A percentile compares a stretch with the other conserved stretches of the same genome.
Conservation (phyloP, 2,797 vertebrate genomes). For the Xiphorhynchus erythropygius region DNA sequence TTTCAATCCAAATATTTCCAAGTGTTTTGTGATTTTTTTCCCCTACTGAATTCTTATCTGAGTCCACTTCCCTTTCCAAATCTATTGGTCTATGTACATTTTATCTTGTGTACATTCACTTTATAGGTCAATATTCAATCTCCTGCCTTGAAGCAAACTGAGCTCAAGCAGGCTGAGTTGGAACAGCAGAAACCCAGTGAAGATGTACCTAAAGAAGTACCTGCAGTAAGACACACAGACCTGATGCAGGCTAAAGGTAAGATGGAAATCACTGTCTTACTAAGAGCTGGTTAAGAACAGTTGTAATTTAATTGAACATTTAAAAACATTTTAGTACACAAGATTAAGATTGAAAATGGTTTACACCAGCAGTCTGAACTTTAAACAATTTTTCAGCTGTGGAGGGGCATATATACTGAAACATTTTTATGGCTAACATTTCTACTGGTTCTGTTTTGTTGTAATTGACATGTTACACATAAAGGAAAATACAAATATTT, state of each 20-base stretch:
- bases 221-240: constrained; percentile 4
- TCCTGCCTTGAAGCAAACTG: not conserved
- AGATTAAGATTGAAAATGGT: not conserved
- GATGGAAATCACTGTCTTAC: not conserved
- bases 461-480: not conserved
- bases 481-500: not conserved
- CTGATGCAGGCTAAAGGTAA: constrained; percentile 38
- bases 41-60: not conserved
- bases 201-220: not conserved
- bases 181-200: not conserved
- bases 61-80: not conserved
- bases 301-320: not conserved
- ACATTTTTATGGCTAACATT: not conserved
- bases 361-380: not conserved
- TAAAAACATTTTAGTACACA: not conserved
- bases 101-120: not conserved
- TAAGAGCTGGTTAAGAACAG: not conserved
- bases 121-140: not conserved
- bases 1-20: not conserved
- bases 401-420: not conserved
- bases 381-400: not conserved
- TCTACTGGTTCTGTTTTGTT: not conserved
- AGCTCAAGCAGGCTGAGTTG: not conserved
- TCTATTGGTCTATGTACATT: too few relatives aligned
- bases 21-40: not conserved